Percentiles rank a stretch among this genome's conserved stretches.
Conservation (phyloP, 2,113 vertebrate species). For the Anguilla rostrata region DNA sequence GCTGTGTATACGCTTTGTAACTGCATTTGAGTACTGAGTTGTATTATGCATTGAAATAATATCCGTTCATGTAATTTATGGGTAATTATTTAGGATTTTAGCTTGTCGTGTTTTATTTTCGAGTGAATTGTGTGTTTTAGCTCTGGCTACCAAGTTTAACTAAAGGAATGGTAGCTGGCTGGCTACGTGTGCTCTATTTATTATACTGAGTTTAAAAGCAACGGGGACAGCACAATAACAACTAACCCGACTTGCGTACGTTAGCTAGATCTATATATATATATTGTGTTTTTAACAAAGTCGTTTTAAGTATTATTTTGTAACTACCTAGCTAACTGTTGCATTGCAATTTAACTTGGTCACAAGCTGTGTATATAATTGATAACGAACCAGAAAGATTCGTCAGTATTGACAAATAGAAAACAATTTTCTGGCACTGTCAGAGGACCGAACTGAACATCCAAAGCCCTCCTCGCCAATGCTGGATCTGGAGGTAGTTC, state of each 20-base stretch:
- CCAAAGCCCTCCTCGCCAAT: constrained; percentile 78
- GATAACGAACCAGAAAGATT: constrained; percentile 16
- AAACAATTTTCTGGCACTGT: constrained; percentile 45
- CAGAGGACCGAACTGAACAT: constrained; percentile 40
- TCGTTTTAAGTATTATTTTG: neutral
- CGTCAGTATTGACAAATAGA: constrained; percentile 30
- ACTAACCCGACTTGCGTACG: neutral
- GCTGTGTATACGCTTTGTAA: constrained; percentile 3
- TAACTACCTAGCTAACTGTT: constrained; percentile 39
- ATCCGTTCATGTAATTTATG: constrained; percentile 4
- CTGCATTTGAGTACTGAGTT: neutral
- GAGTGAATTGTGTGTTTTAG: neutral
- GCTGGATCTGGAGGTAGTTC: constrained; percentile 99
- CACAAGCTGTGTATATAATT: neutral
- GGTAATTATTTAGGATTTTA: neutral
- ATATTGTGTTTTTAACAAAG: neutral
- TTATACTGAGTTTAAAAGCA: neutral
- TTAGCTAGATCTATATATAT: neutral
- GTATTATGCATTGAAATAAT: neutral
- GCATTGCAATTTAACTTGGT: constrained; percentile 27
- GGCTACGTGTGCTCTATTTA: neutral
- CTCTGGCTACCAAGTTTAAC: neutral
- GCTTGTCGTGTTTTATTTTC: neutral
- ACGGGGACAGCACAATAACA: neutral
- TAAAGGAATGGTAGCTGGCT: neutral